Evolutionary conservation across 2,888 invertebrate genomes (phyloP), one percentile per base, ranked within the genome.

Genomic region (Trichogramma dendrolimi): DNA sequence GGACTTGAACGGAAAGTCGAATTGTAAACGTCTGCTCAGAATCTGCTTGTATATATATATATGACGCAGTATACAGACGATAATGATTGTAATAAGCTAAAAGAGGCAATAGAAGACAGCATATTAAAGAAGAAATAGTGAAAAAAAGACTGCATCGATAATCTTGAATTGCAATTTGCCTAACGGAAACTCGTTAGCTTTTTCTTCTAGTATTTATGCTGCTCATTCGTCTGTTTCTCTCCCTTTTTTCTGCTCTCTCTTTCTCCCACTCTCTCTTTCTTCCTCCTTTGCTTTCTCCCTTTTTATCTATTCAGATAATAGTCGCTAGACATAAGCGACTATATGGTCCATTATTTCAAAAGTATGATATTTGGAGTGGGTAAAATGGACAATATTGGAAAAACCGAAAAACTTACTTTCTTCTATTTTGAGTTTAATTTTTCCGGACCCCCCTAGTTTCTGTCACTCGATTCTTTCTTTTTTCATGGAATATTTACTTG

Each of bases 141-240:
- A n/a, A 7, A 38, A 11, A 54, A n/a, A 10, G 47, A 47, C 7
- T 10, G 5, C 27, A 8, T n/a, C 47, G 41, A 10, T 46, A 40
- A 47, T 46, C 51, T 50, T 6, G 27, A 40, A 55, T 40, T 41
- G 14, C 60, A 55, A 56, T 61, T 56, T 52, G 41, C 47, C 51
- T 52, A 47, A 52, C 47, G 47, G 55, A 56, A 61, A 56, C 47
- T 61, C 52, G 42, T 61, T 56, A 61, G 52, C 56, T 56, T 39
- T 56, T n/a, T 10, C 38, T 43, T 5, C 43, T 27, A 47, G n/a
- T 14, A 14, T 14, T 14, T 14, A 14, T 14, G 14, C 14, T 14
- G 14, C 14, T 14, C 14, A 14, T 14, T 14, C 14, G 14, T 14
- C 14, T 46, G 6, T 55, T 6, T 7, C 8, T n/a, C 39, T 50